Conservation (phyloP, 2,797 vertebrate genomes). For the Sylvia borin region DNA sequence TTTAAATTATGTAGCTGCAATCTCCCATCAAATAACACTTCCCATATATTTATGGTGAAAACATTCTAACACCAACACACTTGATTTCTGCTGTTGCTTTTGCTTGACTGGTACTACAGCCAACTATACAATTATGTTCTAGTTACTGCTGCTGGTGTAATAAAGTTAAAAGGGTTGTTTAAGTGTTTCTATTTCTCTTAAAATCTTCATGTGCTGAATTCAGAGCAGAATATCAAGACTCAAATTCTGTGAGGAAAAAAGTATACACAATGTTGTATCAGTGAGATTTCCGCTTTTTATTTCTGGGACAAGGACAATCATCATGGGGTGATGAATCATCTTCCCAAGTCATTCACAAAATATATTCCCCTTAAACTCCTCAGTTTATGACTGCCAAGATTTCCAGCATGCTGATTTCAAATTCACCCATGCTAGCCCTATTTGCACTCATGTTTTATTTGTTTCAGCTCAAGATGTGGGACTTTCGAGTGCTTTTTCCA, state of each 20-base stretch:
- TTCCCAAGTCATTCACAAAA: conserved; percentile 11
- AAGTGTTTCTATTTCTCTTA: neutral
- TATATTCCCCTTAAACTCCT: neutral
- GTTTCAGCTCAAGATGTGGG: neutral
- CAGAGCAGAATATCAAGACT: neutral
- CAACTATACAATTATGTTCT: neutral
- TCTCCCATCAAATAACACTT: neutral
- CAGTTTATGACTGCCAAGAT: neutral
- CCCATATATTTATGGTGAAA: neutral
- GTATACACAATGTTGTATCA: neutral
- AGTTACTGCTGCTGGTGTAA: neutral
- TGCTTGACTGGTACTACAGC: neutral
- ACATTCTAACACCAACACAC: neutral
- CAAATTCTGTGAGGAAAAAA: neutral
- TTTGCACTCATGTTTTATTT: neutral
- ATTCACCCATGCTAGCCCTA: neutral
- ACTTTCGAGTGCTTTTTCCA: neutral
- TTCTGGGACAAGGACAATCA: neutral
- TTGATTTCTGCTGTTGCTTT: neutral
- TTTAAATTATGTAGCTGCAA: neutral
- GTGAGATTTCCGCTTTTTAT: neutral
- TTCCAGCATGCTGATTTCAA: neutral
- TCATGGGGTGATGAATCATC: conserved; percentile 39
- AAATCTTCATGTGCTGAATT: neutral
- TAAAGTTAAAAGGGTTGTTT: neutral